Base-by-base conservation (phyloP, 1,140 invertebrate genomes). In the Phocides pigmalion region DNA sequence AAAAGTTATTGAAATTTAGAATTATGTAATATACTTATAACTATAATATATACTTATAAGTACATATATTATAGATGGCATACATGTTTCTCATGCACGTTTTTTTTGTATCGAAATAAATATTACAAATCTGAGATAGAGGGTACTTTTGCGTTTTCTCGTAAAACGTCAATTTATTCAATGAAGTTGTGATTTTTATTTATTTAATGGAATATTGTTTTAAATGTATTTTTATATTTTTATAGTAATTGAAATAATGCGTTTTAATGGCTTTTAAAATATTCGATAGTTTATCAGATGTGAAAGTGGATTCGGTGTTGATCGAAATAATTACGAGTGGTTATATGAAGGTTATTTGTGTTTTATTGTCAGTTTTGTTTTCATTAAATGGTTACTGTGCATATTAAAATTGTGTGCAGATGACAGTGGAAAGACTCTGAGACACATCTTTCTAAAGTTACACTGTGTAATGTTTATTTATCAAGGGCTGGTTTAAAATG, bases 201-300 rank as follows among this genome's bases (percentile, higher is more conserved):
- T 44, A 17, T n/a, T n/a, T n/a, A 19, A 9, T 12, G 11, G 14
- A 39, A 39, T 16, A 44, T 4, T 44, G 19, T 8, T 47, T 47
- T 19, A 6, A 47, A 47, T 25, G 4, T 12, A 11, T 44, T 47
- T 50, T 25, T 22, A 49, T 17, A 32, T 50, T 11, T 50, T 50
- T 32, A 32, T 35, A n/a, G 9, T 15, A 12, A 22, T 47, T 14
- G 11, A 25, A 25, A 15, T 16, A 16, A 11, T 28, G 8, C 22
- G 22, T 39, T 54, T 37, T 37, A 15, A 54, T 54, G 51, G 37
- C 35, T 54, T 54, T 54, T 41, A 54, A 54, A 54, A 22, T 54
- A 56, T 42, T 56, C 6, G 19, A 56, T 6, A 12, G 12, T 22
- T 44, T 42, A n/a, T 58, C 39, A 17, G 22, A 58, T 28, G 5